Conservation (phyloP, 2,888 invertebrate genomes). For the Alloscopus bannaensis region DNA sequence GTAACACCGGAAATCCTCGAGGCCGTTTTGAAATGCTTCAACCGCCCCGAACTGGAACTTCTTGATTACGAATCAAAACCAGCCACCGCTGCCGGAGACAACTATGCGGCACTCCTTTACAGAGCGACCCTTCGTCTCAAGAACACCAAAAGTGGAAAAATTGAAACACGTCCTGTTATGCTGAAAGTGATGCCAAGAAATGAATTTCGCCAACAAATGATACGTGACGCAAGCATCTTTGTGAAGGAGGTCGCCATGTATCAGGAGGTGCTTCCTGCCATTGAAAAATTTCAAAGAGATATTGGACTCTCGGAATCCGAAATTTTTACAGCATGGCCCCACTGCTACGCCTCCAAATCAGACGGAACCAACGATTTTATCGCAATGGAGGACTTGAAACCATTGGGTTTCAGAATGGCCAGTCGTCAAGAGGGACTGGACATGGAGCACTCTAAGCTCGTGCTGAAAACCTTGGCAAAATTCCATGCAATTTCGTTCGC, state of each 20-base stretch:
- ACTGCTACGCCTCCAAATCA: constrained; percentile 45
- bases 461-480: constrained; percentile 57
- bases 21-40: constrained; percentile 1
- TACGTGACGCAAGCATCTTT: constrained; percentile 62
- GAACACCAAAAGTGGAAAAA: constrained; percentile 27
- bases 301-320: constrained; percentile 39
- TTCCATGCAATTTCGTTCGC: constrained; percentile 69
- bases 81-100: constrained; percentile 69
- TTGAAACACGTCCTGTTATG: constrained; percentile 53
- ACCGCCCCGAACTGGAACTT: constrained; percentile 34
- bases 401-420: constrained; percentile 64
- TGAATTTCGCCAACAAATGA: constrained; percentile 56
- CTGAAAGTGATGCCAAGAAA: constrained; percentile 66
- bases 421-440: constrained; percentile 66
- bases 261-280: constrained; percentile 35
- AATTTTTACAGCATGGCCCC: constrained; percentile 42
- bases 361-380: constrained; percentile 59
- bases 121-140: constrained; percentile 61
- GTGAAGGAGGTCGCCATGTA: constrained; percentile 58
- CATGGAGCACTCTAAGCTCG: constrained; percentile 50
- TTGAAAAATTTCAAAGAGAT: constrained; percentile 43
- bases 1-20: constrained; percentile 3
- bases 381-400: constrained; percentile 53
- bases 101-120: constrained; percentile 72
- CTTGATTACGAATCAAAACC: constrained; percentile 55